phyloP scores from a whole-genome alignment of 2,888 invertebrate species.

The Eupsilia transversa region DNA sequence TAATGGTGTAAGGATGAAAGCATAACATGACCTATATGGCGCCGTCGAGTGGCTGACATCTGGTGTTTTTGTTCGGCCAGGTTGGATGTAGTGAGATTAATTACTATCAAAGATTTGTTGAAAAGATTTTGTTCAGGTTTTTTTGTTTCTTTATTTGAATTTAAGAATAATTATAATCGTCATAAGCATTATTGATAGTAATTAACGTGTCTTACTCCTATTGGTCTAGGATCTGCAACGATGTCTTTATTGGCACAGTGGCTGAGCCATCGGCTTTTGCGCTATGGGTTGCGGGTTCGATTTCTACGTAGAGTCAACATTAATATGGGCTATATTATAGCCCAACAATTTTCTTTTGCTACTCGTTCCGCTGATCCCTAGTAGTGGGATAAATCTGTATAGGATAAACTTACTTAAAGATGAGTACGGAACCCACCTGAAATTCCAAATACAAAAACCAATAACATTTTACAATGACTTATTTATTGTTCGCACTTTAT shows the following conservation, averaged over 20 bases:
- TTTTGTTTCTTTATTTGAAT: background rate
- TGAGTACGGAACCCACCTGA: constrained; percentile 20
- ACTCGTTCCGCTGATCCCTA: background rate
- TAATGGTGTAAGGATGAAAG: constrained; percentile 54
- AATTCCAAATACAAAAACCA: constrained; percentile 38
- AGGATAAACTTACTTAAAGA: background rate
- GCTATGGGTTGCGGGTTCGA: background rate
- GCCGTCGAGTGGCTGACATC: constrained; percentile 31
- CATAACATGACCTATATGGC: constrained; percentile 52
- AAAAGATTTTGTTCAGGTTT: background rate
- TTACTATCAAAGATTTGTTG: constrained; percentile 16
- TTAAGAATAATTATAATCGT: background rate
- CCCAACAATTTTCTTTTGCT: background rate
- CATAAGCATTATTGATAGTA: background rate
- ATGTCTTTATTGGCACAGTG: too few species aligned
- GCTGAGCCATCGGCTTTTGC: background rate
- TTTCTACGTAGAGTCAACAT: background rate
- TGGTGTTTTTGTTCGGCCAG: constrained; percentile 35
- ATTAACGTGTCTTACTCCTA: too few species aligned
- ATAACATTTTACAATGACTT: constrained; percentile 52
- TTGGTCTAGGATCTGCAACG: too few species aligned
- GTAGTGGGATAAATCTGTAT: background rate
- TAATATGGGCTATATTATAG: background rate
- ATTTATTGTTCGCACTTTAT: constrained; percentile 61
- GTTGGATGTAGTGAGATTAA: constrained; percentile 26